Conservation (phyloP, 1,140 invertebrate species). For the Rhopalosiphum maidis region DNA sequence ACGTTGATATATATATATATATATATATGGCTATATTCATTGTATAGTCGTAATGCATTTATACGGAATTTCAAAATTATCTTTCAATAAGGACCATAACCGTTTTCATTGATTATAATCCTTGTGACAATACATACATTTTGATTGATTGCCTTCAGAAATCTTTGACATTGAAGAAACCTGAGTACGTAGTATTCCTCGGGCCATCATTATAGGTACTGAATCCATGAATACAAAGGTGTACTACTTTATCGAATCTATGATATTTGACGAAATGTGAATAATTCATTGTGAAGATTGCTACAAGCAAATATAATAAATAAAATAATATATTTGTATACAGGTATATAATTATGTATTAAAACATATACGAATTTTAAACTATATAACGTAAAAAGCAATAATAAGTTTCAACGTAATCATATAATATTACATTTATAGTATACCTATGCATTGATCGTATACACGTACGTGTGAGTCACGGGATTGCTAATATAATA, state of each 20-base stretch:
- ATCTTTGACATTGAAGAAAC: constrained; percentile 17
- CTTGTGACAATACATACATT: background rate
- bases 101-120: background rate
- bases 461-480: background rate
- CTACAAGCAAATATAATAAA: background rate
- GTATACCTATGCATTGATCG: no score
- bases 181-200: background rate
- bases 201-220: background rate
- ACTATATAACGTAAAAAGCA: background rate
- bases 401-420: background rate
- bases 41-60: background rate
- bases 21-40: background rate
- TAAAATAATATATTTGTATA: background rate
- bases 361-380: background rate
- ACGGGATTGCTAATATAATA: background rate
- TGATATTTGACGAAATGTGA: constrained; percentile 13
- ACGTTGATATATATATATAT: background rate
- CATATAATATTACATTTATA: background rate
- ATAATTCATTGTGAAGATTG: background rate
- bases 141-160: constrained; percentile 21
- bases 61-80: constrained; percentile 25
- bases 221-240: background rate
- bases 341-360: background rate
- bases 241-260: background rate
- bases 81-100: background rate